Percentiles rank a stretch among this genome's conserved stretches.
phyloP scores from a whole-genome alignment of 2,888 invertebrate species.

The Apodemia zela region DNA sequence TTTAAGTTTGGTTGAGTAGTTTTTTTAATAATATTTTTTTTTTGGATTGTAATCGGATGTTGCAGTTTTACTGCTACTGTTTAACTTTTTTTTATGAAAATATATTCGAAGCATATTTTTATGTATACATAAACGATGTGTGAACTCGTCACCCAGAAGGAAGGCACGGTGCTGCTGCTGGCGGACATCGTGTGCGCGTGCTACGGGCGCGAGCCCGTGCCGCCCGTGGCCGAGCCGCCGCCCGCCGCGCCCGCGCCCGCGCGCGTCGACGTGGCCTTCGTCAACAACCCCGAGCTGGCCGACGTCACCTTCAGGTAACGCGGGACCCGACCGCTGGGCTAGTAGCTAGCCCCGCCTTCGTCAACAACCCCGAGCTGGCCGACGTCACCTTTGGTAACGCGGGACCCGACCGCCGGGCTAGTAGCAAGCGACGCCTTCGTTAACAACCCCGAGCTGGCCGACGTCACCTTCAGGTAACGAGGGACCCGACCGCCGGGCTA shows the following conservation, averaged over 20 bases:
- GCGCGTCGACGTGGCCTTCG: slow-evolving; percentile 94
- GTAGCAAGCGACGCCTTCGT: slow-evolving; percentile 87
- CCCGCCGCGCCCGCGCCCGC: slow-evolving; percentile 84
- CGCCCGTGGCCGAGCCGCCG: slow-evolving; percentile 73
- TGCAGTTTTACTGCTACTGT: too few relatives aligned
- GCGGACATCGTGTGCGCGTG: slow-evolving; percentile 95
- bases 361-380: slow-evolving; percentile 95
- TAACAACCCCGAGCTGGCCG: slow-evolving; percentile 95
- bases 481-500: too few relatives aligned
- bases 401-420: too few relatives aligned
- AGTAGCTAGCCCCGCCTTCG: slow-evolving; percentile 85
- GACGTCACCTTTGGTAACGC: slow-evolving; percentile 90
- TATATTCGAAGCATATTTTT: too few relatives aligned
- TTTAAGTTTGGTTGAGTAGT: too few relatives aligned
- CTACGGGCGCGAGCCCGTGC: slow-evolving; percentile 92
- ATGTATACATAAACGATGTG: too few relatives aligned
- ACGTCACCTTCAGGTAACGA: slow-evolving; percentile 88
- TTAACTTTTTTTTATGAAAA: too few relatives aligned
- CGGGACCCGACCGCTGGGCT: too few relatives aligned
- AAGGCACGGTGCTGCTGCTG: slow-evolving; percentile 91
- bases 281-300: slow-evolving; percentile 95
- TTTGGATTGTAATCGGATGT: too few relatives aligned
- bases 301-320: slow-evolving; percentile 90
- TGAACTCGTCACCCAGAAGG: slow-evolving; percentile 81
- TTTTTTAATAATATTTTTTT: too few relatives aligned